Evolutionary conservation across 2,797 vertebrate species (phyloP), one percentile per base, ranked within the genome.

Genomic region (Triplophysa yarkandensis): DNA sequence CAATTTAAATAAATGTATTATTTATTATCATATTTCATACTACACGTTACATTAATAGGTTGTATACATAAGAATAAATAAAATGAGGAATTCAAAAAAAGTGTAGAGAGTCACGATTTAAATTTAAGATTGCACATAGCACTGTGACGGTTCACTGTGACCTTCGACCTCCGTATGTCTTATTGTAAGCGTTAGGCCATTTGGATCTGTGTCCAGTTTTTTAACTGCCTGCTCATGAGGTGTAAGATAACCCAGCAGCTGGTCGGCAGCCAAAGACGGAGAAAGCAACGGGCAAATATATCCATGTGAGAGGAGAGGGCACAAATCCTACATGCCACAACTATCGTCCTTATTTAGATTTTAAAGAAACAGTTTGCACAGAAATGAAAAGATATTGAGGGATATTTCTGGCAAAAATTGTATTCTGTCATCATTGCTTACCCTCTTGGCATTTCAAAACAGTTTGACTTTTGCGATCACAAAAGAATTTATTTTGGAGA

Each of bases 101-200:
- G 14, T 43, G 19, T 13, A 44, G 13, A 13, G 10, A 3, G 3
- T 13, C 44, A 70, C 60, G 54, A 32, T 32, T 10, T 6, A 39
- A 70, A 69, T 69, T 36, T n/a, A 14, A 44, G n/a, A 14, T 39
- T 55, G 50, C 1, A 65, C 30, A 65, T 19, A 21, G 43, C 17
- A 61, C 1, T 0, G 14, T 25, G 28, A 50, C 8, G 7, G 30
- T 21, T 4, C 36, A 69, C 39, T 2, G 2, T 61, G 55, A 71
- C 28, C 55, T n/a, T 16, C 23, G 41, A 71, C 43, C 30, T 41
- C n/a, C 23, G 7, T 11, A 19, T 11, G 7, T 21, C 46, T 21
- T 19, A 50, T 16, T 50, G n/a, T 54, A 13, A n/a, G n/a, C n/a
- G n/a, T n/a, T n/a, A 54, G 11, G 23, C 21, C 48, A 50, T 27